A percentile compares a stretch with the other conserved stretches of the same genome.
These are phyloP conservation scores for Xylocopa sonorina DNA, from an alignment of 1,140 invertebrate species.

Conservation along the genomic window DNA sequence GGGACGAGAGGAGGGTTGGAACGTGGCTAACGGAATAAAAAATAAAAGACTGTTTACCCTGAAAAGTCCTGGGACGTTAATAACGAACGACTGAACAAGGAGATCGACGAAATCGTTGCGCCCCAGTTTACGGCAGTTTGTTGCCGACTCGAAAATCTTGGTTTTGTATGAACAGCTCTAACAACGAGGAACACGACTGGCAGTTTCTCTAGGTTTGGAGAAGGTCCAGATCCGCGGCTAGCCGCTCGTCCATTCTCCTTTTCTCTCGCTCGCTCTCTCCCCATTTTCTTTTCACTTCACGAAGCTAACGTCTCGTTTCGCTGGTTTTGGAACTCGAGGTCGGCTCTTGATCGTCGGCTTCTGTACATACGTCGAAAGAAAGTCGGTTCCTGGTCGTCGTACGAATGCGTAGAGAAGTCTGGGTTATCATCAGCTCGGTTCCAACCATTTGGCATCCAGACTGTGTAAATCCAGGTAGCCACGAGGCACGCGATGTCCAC, in stretches of 20 bases:
- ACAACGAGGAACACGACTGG: constrained; percentile 17
- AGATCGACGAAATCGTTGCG: constrained; percentile 37
- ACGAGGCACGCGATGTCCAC: too few relatives aligned
- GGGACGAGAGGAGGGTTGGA: background rate
- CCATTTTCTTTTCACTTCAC: constrained; percentile 62
- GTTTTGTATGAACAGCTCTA: constrained; percentile 31
- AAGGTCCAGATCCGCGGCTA: constrained; percentile 46
- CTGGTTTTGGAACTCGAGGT: constrained; percentile 41
- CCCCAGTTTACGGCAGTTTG: constrained; percentile 54
- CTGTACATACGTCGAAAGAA: constrained; percentile 1
- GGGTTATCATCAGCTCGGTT: too few relatives aligned
- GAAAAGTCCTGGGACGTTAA: constrained; percentile 44
- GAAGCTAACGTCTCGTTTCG: constrained; percentile 67
- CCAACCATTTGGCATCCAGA: too few relatives aligned
- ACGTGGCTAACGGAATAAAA: background rate
- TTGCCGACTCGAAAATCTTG: constrained; percentile 55
- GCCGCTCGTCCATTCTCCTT: background rate
- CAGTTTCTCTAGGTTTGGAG: constrained; percentile 57
- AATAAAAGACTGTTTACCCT: background rate
- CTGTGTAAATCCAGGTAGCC: too few relatives aligned
- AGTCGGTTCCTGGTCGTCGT: too few relatives aligned
- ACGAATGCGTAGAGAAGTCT: too few relatives aligned
- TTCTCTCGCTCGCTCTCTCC: background rate
- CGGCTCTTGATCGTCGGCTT: background rate
- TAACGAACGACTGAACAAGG: constrained; percentile 46